Base-by-base conservation (phyloP, 1,140 invertebrate genomes). In the Drosophila setifemur region DNA sequence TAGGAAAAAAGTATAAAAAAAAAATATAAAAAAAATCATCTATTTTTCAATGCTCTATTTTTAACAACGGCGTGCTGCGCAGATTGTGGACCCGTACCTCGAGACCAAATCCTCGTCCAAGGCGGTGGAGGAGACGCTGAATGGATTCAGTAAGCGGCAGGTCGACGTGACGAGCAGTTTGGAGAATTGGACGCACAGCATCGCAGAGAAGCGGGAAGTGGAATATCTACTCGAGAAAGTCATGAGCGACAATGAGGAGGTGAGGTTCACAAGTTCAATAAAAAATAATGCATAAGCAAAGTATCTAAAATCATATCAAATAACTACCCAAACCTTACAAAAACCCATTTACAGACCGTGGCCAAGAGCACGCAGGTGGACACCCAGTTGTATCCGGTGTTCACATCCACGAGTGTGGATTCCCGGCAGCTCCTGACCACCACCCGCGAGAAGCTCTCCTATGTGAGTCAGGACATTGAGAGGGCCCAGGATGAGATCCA, bases 71-170 rank as follows among this genome's bases (percentile, higher is more conserved):
- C 33, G 55, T 48, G 60, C 47, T 50, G 78, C 72, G 52, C 66
- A 96, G 95, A 93, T 94, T 75, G 92, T 93, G 60, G 95, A 96
- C 90, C 93, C 94, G 31, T 93, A 95, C 91, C 92, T 97, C 60
- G 94, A 96, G 89, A 92, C 94, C 47, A 92, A 93, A 53, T 92
- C 93, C 79, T 94, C 95, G 55, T 91, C 93, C 72, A 88, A 93
- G 35, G 94, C 93, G 76, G 93, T 96, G 33, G 93, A 96, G 88
- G 93, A 93, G 11, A 92, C 95, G 35, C 89, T 96, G 64, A 93
- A 95, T 75, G 93, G 94, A 49, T 94, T 96, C 72, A 93, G 93
- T 50, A 93, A 93, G 86, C 91, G 94, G 14, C 95, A 95, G 89
- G 91, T 94, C 61, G 91, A 92, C 48, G 91, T 96, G 19, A 94